Conservation (phyloP, 2,888 invertebrate species). For the Cantharis nigra region DNA sequence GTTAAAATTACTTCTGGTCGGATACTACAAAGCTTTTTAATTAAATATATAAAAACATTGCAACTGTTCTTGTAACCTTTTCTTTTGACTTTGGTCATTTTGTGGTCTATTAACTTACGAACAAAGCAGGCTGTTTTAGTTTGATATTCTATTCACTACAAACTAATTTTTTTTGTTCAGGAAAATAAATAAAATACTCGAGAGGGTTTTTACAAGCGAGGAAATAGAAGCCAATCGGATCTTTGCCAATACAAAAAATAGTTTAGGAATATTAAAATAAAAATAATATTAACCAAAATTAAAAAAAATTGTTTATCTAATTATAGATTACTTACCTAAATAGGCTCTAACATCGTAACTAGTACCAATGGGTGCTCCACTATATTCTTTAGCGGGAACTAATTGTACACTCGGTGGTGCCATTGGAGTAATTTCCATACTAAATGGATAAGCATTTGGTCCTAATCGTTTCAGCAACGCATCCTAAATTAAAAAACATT, state of each 20-base stretch:
- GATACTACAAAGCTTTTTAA: neutral
- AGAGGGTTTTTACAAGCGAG: neutral
- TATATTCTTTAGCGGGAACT: slow-evolving; percentile 89
- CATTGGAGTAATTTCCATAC: slow-evolving; percentile 77
- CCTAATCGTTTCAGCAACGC: slow-evolving; percentile 79
- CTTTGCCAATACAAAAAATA: no score
- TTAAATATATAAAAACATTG: neutral
- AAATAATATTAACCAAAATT: no score
- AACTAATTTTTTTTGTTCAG: neutral
- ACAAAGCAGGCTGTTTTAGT: neutral
- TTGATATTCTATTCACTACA: neutral
- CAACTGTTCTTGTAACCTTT: neutral
- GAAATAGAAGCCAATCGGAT: neutral
- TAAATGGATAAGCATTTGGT: slow-evolving; percentile 79
- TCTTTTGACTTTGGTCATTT: neutral
- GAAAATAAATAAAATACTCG: neutral
- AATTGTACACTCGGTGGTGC: slow-evolving; percentile 91
- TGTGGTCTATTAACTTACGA: neutral
- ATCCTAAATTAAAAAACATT: slow-evolving; percentile 63
- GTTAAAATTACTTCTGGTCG: neutral
- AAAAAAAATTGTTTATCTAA: no score
- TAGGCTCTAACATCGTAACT: slow-evolving; percentile 88
- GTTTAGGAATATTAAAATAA: no score
- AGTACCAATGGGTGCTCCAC: slow-evolving; percentile 88
- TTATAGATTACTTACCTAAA: slow-evolving; percentile 67